Conservation (phyloP, 2,113 vertebrate species). For the Indri indri region DNA sequence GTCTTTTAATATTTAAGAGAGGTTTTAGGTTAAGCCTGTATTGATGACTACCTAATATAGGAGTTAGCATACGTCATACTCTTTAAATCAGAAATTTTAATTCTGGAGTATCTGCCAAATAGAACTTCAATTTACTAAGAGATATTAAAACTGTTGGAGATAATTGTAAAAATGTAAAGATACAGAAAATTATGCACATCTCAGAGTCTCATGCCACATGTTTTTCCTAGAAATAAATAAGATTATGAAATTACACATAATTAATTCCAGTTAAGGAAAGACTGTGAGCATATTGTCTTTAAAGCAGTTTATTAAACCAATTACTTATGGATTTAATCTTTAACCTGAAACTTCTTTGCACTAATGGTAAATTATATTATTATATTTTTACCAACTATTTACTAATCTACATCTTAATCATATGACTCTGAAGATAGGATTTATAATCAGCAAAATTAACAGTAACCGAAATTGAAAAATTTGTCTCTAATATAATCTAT, state of each 20-base stretch:
- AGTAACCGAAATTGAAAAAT: background rate
- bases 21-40: slow-evolving; percentile 56
- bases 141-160: slow-evolving; percentile 33
- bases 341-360: background rate
- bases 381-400: background rate
- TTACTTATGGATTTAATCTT: background rate
- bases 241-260: background rate
- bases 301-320: background rate
- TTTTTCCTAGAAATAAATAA: background rate
- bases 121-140: slow-evolving; percentile 44
- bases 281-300: background rate
- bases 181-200: background rate
- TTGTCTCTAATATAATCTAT: background rate
- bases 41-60: slow-evolving; percentile 49
- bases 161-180: background rate
- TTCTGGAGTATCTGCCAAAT: slow-evolving; percentile 57
- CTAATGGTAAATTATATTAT: background rate
- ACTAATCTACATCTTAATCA: background rate
- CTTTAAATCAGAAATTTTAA: slow-evolving; percentile 63
- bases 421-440: background rate
- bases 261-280: background rate
- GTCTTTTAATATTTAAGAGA: slow-evolving; percentile 27
- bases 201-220: background rate
- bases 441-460: background rate
- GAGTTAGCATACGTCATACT: slow-evolving; percentile 58